A percentile compares a stretch with the other conserved stretches of the same genome.
Evolutionary conservation across 2,797 vertebrate species (phyloP).

Genomic region (Prunella strophiata): DNA sequence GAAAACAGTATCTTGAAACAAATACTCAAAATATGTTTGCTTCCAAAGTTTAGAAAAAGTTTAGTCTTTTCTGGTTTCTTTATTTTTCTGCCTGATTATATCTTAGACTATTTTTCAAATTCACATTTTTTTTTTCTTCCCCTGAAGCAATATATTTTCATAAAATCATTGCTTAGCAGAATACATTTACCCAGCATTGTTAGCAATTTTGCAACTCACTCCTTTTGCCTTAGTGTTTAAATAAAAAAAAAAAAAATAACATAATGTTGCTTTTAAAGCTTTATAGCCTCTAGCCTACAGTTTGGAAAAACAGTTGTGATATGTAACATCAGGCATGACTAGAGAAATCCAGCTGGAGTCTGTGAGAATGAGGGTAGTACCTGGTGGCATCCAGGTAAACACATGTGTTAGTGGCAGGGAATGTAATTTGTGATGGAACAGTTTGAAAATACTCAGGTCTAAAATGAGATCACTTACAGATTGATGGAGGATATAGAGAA

Average conservation of each 20-base stretch:
- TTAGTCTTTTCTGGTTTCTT: neutral
- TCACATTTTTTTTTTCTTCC: neutral
- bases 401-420: neutral
- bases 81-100: neutral
- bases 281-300: neutral
- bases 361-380: neutral
- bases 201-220: neutral
- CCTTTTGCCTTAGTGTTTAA: neutral
- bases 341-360: neutral
- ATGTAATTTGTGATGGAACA: neutral
- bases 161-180: neutral
- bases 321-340: neutral
- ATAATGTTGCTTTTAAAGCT: neutral
- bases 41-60: neutral
- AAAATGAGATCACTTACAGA: neutral
- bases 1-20: conserved; percentile 14
- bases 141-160: neutral
- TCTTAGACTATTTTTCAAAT: neutral
- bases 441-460: neutral
- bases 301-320: neutral
- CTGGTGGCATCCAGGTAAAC: neutral
- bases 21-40: neutral
- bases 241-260: neutral
- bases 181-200: neutral
- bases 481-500: neutral